A percentile compares a stretch with the other conserved stretches of the same genome.
These are phyloP conservation scores for Hypotaenidia philippensis DNA, from an alignment of 2,797 vertebrate species.

Conservation along the genomic window DNA sequence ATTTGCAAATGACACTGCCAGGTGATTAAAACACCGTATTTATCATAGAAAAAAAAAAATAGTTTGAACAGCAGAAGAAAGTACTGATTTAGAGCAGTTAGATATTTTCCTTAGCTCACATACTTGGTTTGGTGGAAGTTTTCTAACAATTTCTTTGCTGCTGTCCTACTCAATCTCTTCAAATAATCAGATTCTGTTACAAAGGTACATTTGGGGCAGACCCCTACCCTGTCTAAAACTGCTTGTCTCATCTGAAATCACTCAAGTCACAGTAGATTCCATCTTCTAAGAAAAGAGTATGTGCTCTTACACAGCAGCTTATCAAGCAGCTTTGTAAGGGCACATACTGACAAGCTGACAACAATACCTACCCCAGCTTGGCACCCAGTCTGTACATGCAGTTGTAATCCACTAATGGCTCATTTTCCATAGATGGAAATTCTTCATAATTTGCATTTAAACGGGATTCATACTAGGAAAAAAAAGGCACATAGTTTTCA, in stretches of 20 bases:
- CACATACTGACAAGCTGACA: background rate
- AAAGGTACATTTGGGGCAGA: background rate
- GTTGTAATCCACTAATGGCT: slow-evolving; percentile 89
- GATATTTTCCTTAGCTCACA: background rate
- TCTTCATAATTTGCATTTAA: slow-evolving; percentile 91
- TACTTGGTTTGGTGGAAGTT: background rate
- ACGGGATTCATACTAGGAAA: slow-evolving; percentile 85
- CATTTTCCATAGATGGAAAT: slow-evolving; percentile 90
- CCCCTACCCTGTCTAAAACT: background rate
- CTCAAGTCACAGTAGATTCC: background rate
- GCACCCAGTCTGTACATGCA: slow-evolving; percentile 94
- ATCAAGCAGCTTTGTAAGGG: background rate
- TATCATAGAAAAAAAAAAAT: background rate
- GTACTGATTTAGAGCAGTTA: background rate
- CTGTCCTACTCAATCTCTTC: background rate
- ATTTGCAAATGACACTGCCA: background rate
- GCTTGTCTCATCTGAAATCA: background rate
- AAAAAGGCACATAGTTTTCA: background rate
- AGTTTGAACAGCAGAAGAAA: background rate
- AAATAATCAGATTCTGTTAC: background rate
- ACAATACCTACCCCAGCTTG: slow-evolving; percentile 90
- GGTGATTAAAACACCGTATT: background rate
- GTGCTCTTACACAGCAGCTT: background rate
- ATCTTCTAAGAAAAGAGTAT: background rate
- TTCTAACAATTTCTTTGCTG: background rate